Evolutionary conservation across 2,888 invertebrate genomes (phyloP).

Genomic region (Morpho deidamia): DNA sequence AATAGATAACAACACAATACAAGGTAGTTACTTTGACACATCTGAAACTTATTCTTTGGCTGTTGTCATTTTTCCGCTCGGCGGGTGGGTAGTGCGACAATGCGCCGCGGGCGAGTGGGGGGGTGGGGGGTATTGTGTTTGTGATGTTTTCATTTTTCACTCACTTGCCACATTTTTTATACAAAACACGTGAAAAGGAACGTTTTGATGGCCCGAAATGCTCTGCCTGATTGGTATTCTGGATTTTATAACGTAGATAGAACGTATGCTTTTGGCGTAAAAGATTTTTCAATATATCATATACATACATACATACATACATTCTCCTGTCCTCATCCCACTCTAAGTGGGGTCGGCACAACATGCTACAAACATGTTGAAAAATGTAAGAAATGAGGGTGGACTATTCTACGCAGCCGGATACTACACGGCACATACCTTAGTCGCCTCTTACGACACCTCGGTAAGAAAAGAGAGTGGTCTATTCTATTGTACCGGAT

Average conservation of each 20-base stretch:
- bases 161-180: constrained; percentile 49
- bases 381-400: too few relatives aligned
- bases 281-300: background rate
- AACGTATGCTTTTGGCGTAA: background rate
- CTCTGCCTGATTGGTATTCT: constrained; percentile 18
- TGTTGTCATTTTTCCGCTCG: constrained; percentile 56
- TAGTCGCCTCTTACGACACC: too few relatives aligned
- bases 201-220: constrained; percentile 32
- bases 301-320: too few relatives aligned
- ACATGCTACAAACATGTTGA: too few relatives aligned
- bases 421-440: too few relatives aligned
- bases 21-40: background rate
- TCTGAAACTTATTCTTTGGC: constrained; percentile 35
- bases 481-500: too few relatives aligned
- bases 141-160: constrained; percentile 72
- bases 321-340: too few relatives aligned
- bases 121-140: constrained; percentile 36
- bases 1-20: too few relatives aligned
- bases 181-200: constrained; percentile 37
- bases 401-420: too few relatives aligned
- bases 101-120: constrained; percentile 27
- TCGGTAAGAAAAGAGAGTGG: too few relatives aligned
- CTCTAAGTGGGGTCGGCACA: too few relatives aligned
- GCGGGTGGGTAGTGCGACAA: constrained; percentile 50
- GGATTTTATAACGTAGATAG: constrained; percentile 13